Percentiles rank a stretch among this genome's conserved stretches.
Conservation (phyloP, 2,888 invertebrate species). For the Ctena decussata region DNA sequence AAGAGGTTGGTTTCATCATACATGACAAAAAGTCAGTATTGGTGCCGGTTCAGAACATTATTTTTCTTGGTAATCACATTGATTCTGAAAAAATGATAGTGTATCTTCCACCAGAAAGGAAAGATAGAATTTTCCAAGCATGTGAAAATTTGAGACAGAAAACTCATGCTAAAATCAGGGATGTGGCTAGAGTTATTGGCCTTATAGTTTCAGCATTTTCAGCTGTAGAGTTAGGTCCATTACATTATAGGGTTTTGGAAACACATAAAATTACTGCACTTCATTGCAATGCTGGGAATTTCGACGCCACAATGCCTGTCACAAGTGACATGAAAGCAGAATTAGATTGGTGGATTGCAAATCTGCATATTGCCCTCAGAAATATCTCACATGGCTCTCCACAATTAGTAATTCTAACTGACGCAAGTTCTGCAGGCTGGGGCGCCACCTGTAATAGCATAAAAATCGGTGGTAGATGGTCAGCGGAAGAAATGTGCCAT, state of each 20-base stretch:
- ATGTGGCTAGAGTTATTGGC: conserved; percentile 13
- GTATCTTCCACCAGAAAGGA: not conserved
- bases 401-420: not conserved
- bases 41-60: not conserved
- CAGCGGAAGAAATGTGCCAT: conserved; percentile 1
- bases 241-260: not conserved
- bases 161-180: no score
- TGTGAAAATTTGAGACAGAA: no score
- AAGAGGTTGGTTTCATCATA: no score
- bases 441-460: not conserved
- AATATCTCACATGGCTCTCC: conserved; percentile 1
- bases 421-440: conserved; percentile 26
- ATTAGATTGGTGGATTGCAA: conserved; percentile 20
- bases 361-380: not conserved
- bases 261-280: not conserved
- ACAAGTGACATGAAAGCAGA: not conserved
- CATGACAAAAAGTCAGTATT: conserved; percentile 37
- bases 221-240: conserved; percentile 20
- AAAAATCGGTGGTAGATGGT: conserved; percentile 28
- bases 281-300: not conserved
- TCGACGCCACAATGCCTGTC: not conserved
- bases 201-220: conserved; percentile 10
- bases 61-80: conserved; percentile 55
- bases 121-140: no score
- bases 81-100: conserved; percentile 18